phyloP scores from a whole-genome alignment of 2,888 invertebrate genomes.

The Aporophyla nigra region DNA sequence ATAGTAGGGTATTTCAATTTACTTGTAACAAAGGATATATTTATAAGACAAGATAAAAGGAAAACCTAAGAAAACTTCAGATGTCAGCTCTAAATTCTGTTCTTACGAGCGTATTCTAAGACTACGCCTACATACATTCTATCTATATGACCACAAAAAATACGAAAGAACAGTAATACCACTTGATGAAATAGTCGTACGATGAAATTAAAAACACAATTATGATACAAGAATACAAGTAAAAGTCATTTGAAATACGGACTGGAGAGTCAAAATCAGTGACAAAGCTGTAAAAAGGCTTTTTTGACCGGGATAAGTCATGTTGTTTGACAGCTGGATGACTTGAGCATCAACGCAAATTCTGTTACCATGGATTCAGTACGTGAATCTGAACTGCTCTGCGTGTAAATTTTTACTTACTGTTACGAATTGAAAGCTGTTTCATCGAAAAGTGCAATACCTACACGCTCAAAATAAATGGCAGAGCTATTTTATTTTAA shows the following conservation, averaged over 20 bases:
- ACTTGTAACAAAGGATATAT: no score
- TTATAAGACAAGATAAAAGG: neutral
- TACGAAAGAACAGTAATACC: neutral
- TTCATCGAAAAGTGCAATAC: no score
- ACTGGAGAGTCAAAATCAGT: neutral
- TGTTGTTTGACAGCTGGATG: neutral
- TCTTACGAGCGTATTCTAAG: conserved; percentile 11
- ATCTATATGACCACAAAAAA: neutral
- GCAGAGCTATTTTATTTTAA: no score
- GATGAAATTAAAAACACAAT: no score
- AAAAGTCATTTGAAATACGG: no score
- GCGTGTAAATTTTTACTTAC: no score
- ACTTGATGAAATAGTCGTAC: neutral
- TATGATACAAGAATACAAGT: neutral
- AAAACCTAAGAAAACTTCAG: neutral
- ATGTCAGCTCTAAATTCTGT: neutral
- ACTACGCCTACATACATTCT: neutral
- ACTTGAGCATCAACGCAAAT: no score
- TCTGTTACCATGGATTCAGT: no score
- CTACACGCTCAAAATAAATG: no score
- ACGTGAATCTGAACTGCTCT: no score
- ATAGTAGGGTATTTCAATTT: no score
- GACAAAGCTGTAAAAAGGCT: neutral
- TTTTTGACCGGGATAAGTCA: neutral
- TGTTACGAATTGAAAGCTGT: no score